These are phyloP conservation scores for Oryzias dopingdopingensis DNA, from an alignment of 2,797 vertebrate species.

Conservation along the genomic window DNA sequence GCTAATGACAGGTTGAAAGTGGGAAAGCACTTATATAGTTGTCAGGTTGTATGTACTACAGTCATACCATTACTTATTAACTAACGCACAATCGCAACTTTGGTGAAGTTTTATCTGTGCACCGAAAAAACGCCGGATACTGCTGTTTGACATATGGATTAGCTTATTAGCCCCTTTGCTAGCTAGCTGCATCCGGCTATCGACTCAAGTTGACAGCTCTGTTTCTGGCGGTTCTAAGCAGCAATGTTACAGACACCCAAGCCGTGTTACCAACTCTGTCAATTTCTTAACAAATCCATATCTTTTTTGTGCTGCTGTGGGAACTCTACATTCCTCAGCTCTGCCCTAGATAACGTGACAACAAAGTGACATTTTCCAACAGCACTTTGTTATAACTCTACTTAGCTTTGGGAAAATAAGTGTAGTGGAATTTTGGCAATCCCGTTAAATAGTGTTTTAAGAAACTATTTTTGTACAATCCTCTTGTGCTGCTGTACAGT, in stretches of 20 bases:
- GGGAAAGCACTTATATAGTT: constrained; percentile 3
- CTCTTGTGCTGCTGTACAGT: no score
- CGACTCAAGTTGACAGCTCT: constrained; percentile 51
- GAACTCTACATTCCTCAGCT: constrained; percentile 40
- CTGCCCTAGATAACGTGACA: constrained; percentile 47
- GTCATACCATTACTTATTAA: background rate
- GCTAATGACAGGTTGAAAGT: constrained; percentile 42
- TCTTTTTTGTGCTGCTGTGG: constrained; percentile 42
- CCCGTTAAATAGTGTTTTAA: no score
- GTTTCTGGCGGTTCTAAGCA: constrained; percentile 20
- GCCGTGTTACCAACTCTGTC: constrained; percentile 9
- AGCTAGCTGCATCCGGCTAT: constrained; percentile 48
- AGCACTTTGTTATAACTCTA: constrained; percentile 14
- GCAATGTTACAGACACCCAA: constrained; percentile 14
- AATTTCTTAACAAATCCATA: constrained; percentile 24
- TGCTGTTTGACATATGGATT: constrained; percentile 29
- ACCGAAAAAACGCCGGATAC: background rate
- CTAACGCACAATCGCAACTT: background rate
- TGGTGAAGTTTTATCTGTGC: background rate
- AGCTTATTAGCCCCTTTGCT: constrained; percentile 56
- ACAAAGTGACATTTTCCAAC: constrained; percentile 39
- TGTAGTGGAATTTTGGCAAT: no score
- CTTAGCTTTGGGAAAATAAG: constrained; percentile 6
- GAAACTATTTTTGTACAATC: no score
- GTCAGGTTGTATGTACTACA: background rate